These are phyloP conservation scores for Paracanthobrama guichenoti DNA, from an alignment of 2,113 vertebrate species.

Conservation along the genomic window DNA sequence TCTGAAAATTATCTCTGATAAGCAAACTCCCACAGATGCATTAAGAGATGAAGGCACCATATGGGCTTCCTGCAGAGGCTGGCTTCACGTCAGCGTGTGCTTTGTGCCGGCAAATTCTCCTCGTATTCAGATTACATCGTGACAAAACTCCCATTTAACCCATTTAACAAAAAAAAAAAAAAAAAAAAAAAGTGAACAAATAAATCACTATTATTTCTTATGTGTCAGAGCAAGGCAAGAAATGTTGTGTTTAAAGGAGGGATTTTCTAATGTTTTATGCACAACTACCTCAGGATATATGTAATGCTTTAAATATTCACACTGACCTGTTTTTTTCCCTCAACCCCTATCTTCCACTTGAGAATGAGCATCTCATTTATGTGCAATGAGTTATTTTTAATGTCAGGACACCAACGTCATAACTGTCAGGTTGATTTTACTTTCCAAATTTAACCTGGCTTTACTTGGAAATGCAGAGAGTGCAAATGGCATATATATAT, in stretches of 20 bases:
- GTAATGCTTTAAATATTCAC: conserved; percentile 22
- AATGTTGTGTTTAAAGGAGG: background rate
- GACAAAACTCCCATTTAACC: background rate
- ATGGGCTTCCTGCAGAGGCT: conserved; percentile 26
- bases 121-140: background rate
- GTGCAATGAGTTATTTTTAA: background rate
- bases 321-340: background rate
- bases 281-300: conserved; percentile 1
- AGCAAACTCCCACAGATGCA: conserved; percentile 24
- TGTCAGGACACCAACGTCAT: background rate
- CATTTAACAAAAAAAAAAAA: background rate
- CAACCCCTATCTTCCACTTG: background rate
- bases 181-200: background rate
- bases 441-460: background rate
- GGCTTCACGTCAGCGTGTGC: conserved; percentile 2
- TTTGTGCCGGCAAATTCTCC: background rate
- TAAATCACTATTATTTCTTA: background rate
- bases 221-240: background rate
- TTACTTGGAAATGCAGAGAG: background rate
- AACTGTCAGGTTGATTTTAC: conserved; percentile 7
- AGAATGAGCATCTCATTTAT: background rate
- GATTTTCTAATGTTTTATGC: background rate
- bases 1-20: conserved; percentile 22
- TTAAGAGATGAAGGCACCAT: conserved; percentile 40
- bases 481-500: background rate